Conservation (phyloP, 2,797 vertebrate species). For the Chrysolophus pictus region DNA sequence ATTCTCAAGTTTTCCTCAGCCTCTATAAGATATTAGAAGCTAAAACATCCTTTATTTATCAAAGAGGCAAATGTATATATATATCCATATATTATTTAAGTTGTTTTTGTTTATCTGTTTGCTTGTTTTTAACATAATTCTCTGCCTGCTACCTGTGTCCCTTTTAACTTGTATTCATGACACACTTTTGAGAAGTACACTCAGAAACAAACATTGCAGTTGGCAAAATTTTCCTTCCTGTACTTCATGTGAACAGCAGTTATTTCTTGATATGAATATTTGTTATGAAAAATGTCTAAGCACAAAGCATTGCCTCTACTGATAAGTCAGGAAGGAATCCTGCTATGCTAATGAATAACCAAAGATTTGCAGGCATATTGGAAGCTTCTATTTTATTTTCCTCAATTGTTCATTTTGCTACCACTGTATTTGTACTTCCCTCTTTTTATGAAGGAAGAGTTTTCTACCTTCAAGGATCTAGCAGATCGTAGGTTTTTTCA, state of each 20-base stretch:
- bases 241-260: neutral
- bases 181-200: neutral
- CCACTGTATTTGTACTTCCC: neutral
- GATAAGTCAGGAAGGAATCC: neutral
- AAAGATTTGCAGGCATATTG: neutral
- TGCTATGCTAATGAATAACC: neutral
- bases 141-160: neutral
- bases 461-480: neutral
- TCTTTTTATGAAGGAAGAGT: neutral
- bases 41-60: neutral
- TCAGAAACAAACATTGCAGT: neutral
- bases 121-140: neutral
- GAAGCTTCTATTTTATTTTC: neutral
- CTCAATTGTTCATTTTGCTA: neutral
- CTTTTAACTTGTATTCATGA: neutral
- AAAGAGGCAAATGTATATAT: neutral
- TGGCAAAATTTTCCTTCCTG: neutral
- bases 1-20: neutral
- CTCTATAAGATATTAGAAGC: neutral
- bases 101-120: neutral
- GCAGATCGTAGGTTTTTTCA: neutral
- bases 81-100: neutral
- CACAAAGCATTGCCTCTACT: neutral
- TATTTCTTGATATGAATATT: neutral
- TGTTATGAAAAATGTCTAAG: neutral